Evolutionary conservation across 2,113 vertebrate genomes (phyloP), one percentile per base, ranked within the genome.

Genomic region (Lophochroa leadbeateri): DNA sequence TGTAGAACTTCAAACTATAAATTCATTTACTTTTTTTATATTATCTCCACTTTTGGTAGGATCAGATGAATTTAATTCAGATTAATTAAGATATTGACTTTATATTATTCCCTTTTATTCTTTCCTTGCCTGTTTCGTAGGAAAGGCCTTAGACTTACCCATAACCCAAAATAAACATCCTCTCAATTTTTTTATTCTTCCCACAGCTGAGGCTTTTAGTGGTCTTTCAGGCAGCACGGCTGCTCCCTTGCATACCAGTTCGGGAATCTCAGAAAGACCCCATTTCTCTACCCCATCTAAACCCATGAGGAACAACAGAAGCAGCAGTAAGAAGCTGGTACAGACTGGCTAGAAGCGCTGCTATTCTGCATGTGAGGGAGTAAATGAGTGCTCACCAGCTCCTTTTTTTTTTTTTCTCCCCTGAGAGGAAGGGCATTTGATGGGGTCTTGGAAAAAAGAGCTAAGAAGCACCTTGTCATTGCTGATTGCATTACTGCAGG

Each of bases 331-430:
- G 47, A 58, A 52, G 7, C 1, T 71, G 47, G 29, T 69, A 83
- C 11, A 64, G 72, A 71, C 16, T 55, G 46, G 17, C 39, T 71
- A 72, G 35, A 41, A 57, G 37, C 8, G 16, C 23, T 53, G 43
- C 10, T 65, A 2, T 5, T 33, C 43, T 39, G 13, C 29, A 17
- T 8, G 4, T 33, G 35, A 87, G n/a, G 7, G n/a, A 14, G 18
- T 11, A 86, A 90, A 65, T 35, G 49, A 74, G 12, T 15, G 8
- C 16, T 78, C 28, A 37, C 4, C 13, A 31, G 20, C 8, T 61
- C 2, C 1, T 0, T 24, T 23, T 61, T 47, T 23, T 17, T 7
- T 4, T 24, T n/a, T 3, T 1, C 7, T 7, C 4, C 9, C 1
- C 13, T 9, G 3, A 60, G 31, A 80, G 13, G 17, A 77, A 14